Conservation (phyloP, 2,113 vertebrate genomes). For the Protobothrops mucrosquamatus region DNA sequence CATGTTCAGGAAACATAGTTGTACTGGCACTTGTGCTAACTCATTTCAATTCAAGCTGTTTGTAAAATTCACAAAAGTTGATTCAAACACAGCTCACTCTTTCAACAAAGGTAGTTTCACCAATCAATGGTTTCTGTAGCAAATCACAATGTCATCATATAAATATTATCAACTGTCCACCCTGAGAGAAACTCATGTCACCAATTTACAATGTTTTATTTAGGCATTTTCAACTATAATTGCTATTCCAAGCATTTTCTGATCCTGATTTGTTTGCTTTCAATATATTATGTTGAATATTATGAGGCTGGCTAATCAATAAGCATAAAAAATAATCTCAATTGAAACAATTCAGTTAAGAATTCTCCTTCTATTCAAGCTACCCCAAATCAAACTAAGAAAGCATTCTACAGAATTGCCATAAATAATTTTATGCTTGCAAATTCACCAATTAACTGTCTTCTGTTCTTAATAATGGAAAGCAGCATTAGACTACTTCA, state of each 20-base stretch:
- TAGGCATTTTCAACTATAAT: not conserved
- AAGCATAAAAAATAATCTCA: not conserved
- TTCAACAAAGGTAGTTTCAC: not conserved
- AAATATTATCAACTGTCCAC: not conserved
- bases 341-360: not conserved
- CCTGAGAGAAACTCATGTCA: not conserved
- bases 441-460: not conserved
- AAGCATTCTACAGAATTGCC: not conserved
- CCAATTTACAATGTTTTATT: not conserved
- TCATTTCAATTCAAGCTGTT: not conserved
- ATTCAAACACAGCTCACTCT: not conserved
- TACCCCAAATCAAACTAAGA: not conserved
- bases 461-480: not conserved
- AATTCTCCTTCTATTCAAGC: not conserved
- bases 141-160: not conserved
- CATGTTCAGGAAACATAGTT: not conserved
- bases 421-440: not conserved
- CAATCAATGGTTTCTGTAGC: not conserved
- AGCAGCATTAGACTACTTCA: not conserved
- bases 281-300: not conserved
- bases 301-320: not conserved
- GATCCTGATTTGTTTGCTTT: not conserved
- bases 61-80: not conserved
- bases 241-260: not conserved
- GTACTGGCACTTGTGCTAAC: not conserved